Base-by-base conservation (phyloP, 1,140 invertebrate species). In the Drosophila burlai region DNA sequence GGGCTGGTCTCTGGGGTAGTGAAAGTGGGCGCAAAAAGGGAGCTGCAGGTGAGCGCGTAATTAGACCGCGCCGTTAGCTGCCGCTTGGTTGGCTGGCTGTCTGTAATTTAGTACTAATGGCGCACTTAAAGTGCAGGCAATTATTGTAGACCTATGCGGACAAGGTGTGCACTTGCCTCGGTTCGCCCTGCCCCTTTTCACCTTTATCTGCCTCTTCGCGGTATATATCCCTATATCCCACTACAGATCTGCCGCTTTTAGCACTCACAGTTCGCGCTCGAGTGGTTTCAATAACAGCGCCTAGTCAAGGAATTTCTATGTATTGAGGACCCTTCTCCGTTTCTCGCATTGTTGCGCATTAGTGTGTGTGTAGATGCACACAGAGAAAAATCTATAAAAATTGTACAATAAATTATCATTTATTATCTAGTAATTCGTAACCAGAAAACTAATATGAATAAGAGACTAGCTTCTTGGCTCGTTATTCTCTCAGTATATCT, bases 91-190 rank as follows among this genome's bases (percentile, higher is more conserved):
- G 79, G 40, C 38, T 67, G 71, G 66, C 66, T 87, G 84, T 81
- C 84, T 89, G 84, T 89, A 87, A 87, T 87, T 87, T 87, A 89
- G 84, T 87, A 89, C 84, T 87, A 89, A 87, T 87, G 84, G 84
- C 73, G 74, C 84, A 87, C 84, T 87, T 87, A 87, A 87, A 87
- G 84, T 79, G 77, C 84, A 68, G 84, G 84, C 84, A 87, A 87
- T 87, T 87, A 87, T 89, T 89, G 82, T 84, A 81, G 84, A 84
- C 77, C 84, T 87, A 80, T 80, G 69, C 84, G 43, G 64, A 55
- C 49, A 78, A 54, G 46, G 59, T 43, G 59, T 71, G 67, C 66
- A 61, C 52, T 75, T 46, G 40, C 26, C 49, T 42, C 38, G 16
- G 15, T 13, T 34, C 31, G 7, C 18, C 24, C 38, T 9, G 13